Percentiles rank a stretch among this genome's conserved stretches.
Conservation (phyloP, 2,888 invertebrate species). For the Leptinotarsa haldemani region DNA sequence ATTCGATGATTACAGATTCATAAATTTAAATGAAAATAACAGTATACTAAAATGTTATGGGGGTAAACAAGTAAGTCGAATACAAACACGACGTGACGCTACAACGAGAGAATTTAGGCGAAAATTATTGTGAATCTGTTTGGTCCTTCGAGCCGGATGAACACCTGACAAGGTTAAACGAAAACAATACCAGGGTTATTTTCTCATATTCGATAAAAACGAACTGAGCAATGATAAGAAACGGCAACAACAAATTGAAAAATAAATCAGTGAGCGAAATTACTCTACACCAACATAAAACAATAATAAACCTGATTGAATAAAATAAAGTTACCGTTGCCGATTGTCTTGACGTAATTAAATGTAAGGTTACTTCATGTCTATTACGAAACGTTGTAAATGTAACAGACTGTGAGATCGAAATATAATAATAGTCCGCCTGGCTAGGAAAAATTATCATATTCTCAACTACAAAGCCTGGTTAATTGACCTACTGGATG, state of each 20-base stretch:
- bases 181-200: not conserved
- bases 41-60: not conserved
- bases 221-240: not conserved
- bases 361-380: slow-evolving; percentile 15
- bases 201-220: not conserved
- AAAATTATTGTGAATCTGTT: not conserved
- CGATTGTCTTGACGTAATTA: slow-evolving; percentile 33
- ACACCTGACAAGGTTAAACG: not conserved
- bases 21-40: not conserved
- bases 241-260: not conserved
- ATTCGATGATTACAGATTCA: not conserved
- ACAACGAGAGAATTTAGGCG: not conserved
- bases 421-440: not conserved
- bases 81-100: not conserved
- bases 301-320: slow-evolving; percentile 19
- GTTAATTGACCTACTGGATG: slow-evolving; percentile 17
- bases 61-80: slow-evolving; percentile 7
- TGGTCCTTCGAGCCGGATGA: not conserved
- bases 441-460: slow-evolving; percentile 15
- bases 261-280: not conserved
- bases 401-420: slow-evolving; percentile 19
- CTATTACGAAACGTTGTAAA: slow-evolving; percentile 7
- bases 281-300: not conserved
- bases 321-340: slow-evolving; percentile 37
- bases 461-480: slow-evolving; percentile 14